Evolutionary conservation across 2,113 vertebrate genomes (phyloP).

Genomic region (Neopipo cinnamomea): DNA sequence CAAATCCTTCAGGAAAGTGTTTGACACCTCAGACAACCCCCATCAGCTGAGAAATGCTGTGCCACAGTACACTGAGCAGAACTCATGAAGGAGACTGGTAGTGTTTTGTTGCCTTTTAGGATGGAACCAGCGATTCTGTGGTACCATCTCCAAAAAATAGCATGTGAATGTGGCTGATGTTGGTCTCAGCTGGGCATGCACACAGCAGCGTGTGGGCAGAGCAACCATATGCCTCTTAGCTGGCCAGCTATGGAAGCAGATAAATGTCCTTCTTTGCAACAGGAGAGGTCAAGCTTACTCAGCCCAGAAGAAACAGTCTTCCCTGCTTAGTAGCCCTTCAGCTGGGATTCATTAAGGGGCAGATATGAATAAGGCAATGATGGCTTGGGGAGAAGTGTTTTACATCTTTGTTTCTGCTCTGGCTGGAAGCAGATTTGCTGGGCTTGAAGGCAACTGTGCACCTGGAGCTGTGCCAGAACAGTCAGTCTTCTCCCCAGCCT

Average conservation of each 20-base stretch:
- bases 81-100: background rate
- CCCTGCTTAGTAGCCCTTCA: background rate
- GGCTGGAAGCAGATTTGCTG: background rate
- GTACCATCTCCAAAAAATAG: background rate
- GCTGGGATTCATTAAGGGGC: background rate
- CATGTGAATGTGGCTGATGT: accelerated
- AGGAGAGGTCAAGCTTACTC: background rate
- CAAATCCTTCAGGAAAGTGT: background rate
- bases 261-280: background rate
- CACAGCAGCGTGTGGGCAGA: accelerated
- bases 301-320: background rate
- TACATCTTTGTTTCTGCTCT: background rate
- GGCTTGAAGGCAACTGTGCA: background rate
- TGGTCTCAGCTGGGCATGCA: background rate
- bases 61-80: background rate
- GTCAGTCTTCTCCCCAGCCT: background rate
- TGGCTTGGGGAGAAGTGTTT: background rate
- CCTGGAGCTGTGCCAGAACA: background rate
- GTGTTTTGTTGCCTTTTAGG: background rate
- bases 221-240: accelerated
- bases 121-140: accelerated
- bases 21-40: background rate
- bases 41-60: background rate
- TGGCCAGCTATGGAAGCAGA: accelerated
- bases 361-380: background rate